Base-by-base conservation (phyloP, 2,113 vertebrate species). In the Corapipo altera region DNA sequence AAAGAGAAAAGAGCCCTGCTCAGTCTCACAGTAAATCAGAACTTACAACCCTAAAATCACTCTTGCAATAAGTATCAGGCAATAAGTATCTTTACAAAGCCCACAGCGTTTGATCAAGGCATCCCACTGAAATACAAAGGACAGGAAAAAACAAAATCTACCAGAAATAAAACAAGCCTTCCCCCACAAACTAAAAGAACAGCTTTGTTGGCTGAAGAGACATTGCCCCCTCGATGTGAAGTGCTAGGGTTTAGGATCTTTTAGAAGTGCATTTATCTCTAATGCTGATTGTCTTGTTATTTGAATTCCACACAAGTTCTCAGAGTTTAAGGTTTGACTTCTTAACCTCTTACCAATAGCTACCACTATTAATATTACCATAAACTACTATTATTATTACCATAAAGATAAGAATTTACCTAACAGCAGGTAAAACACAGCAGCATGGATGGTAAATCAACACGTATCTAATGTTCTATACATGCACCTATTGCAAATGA, bases 381-480 rank as follows among this genome's bases (percentile, higher is more conserved):
- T 43, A 55, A 46, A 33, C 61, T 41, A 35, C 52, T 41, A 54
- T 23, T 35, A 61, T 20, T 35, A 62, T 26, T 49, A 67, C 9
- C 27, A 43, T 35, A 30, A 76, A 43, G 58, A 52, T 6, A 78
- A 61, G 8, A 44, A 21, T 35, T 65, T 33, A 57, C 21, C 43
- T 20, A 76, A 62, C 8, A 70, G n/a, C 35, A 81, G 9, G 6
- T 33, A 57, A 91, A 69, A 79, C 33, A 46, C 5, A 66, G 61
- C n/a, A 74, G 48, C 13, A 58, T 1, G 4, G 35, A 73, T 18
- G 16, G 24, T 9, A 71, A 79, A 77, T 32, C 43, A 83, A 5
- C 15, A 54, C n/a, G 15, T 4, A 61, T 0, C 2, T 39, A 6
- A 26, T 3, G 2, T 32, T 81, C 14, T 54, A 11, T 3, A 48